phyloP scores from a whole-genome alignment of 2,888 invertebrate species.

The Epinotia nisella region DNA sequence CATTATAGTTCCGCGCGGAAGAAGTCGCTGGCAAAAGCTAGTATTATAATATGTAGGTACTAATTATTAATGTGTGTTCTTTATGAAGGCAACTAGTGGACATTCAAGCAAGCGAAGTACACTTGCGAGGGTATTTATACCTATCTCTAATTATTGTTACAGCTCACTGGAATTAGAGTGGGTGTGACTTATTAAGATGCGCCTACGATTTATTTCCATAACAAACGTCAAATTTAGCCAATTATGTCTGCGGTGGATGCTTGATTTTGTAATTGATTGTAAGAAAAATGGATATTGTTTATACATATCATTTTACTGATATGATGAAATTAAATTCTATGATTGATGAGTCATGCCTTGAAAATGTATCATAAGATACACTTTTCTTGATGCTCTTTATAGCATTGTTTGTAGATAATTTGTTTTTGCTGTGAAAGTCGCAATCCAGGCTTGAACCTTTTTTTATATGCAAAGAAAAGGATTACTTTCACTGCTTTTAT shows the following conservation, averaged over 20 bases:
- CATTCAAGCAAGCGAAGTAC: not conserved
- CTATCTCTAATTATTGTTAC: conserved; percentile 8
- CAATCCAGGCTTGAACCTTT: no score
- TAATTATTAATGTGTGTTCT: no score
- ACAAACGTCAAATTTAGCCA: conserved; percentile 17
- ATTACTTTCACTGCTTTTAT: no score
- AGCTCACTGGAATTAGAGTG: conserved; percentile 21
- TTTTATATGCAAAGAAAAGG: no score
- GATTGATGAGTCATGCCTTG: not conserved
- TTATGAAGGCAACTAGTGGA: not conserved
- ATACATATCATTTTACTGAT: not conserved
- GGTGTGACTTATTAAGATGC: conserved; percentile 26
- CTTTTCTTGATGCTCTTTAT: no score
- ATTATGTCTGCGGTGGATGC: not conserved
- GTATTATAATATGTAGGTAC: no score
- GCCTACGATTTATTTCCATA: conserved; percentile 32
- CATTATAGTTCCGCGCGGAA: no score
- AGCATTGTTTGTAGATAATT: no score
- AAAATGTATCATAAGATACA: no score
- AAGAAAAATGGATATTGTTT: not conserved
- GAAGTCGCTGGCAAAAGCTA: no score
- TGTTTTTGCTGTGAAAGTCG: no score
- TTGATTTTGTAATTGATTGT: not conserved
- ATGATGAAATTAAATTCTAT: not conserved
- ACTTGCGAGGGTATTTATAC: conserved; percentile 3